Conservation (phyloP, 1,140 invertebrate species). For the Drosophila serrata region DNA sequence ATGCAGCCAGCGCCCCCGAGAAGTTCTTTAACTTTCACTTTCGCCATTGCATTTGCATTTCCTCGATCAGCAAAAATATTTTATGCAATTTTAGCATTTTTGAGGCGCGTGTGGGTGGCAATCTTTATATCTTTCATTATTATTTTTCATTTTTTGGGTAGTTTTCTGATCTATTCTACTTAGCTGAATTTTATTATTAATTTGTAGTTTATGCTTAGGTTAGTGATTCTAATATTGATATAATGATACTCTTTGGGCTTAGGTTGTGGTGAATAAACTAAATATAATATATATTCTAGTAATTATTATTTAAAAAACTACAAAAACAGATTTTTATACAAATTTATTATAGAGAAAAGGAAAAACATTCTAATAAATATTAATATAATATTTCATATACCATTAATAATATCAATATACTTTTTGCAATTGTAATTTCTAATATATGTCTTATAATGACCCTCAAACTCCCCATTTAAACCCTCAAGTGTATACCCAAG, state of each 20-base stretch:
- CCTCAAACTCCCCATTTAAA: background rate
- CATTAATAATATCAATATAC: background rate
- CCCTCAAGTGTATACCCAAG: background rate
- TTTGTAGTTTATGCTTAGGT: background rate
- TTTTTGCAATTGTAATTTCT: background rate
- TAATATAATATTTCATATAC: background rate
- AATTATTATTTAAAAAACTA: too few relatives aligned
- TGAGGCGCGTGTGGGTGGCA: constrained; percentile 32
- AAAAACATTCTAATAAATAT: too few relatives aligned
- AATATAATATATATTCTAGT: background rate
- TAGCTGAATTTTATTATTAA: background rate
- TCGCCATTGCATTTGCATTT: constrained; percentile 14
- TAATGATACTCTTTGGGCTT: background rate
- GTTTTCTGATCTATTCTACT: constrained; percentile 24
- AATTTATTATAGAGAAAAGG: too few relatives aligned
- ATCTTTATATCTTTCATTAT: constrained; percentile 2
- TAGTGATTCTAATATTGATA: background rate
- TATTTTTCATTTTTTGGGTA: background rate
- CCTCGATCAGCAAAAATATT: constrained; percentile 38
- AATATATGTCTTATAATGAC: background rate
- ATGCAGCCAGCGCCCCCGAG: constrained; percentile 11
- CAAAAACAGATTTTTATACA: too few relatives aligned
- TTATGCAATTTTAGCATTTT: constrained; percentile 23
- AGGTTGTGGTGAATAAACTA: background rate
- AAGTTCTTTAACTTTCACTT: constrained; percentile 53